Evolutionary conservation across 2,113 vertebrate genomes (phyloP).

Genomic region (Dryoscopus gambensis): DNA sequence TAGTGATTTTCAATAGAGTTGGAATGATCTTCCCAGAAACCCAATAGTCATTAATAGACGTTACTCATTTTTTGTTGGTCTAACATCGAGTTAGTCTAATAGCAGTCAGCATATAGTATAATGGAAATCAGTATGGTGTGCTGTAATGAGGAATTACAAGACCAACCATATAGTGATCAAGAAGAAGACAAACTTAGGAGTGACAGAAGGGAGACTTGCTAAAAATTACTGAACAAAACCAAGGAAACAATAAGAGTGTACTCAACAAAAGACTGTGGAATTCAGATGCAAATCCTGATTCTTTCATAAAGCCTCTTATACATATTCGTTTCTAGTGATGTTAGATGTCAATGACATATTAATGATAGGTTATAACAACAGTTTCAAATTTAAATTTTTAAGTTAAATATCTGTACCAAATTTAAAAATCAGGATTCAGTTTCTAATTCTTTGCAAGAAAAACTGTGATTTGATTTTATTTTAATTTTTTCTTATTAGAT

Average conservation of each 20-base stretch:
- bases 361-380: neutral
- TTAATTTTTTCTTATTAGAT: neutral
- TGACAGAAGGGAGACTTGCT: neutral
- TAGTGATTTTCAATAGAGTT: neutral
- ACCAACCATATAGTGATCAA: neutral
- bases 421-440: neutral
- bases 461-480: neutral
- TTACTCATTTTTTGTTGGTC: neutral
- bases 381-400: neutral
- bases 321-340: neutral
- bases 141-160: neutral
- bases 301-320: neutral
- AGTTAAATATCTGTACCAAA: neutral
- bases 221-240: neutral
- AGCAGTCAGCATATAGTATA: neutral
- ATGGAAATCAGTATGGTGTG: neutral
- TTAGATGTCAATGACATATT: neutral
- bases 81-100: neutral
- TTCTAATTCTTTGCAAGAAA: neutral
- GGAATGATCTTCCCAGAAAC: neutral
- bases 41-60: neutral
- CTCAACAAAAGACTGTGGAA: neutral
- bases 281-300: neutral
- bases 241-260: neutral
- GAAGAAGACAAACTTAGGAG: neutral